Base-by-base conservation (phyloP, 2,113 vertebrate species). In the Anolis carolinensis region DNA sequence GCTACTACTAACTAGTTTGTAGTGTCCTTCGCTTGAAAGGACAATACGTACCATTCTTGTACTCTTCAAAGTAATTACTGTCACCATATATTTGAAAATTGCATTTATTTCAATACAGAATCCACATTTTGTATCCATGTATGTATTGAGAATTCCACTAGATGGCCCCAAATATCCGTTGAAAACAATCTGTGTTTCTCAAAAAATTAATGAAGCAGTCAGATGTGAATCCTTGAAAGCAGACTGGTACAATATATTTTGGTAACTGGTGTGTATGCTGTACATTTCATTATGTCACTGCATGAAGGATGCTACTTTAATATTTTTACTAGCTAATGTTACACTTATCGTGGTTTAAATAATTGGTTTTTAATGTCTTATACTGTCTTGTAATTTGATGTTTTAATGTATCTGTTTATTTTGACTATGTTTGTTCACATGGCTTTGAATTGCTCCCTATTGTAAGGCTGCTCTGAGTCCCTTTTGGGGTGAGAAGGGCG, bases 151-250 rank as follows among this genome's bases (percentile, higher is more conserved):
- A 81, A 2, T 85, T 90, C 95, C 95, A 94, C 96, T 94, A 94
- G 95, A 90, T 95, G 96, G 95, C 95, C 39, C 93, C 93, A 95
- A 89, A 95, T 3, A n/a, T 75, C 93, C 90, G 86, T 44, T 3
- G 21, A 90, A 90, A 0, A 5, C 55, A 81, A 36, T 0, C 3
- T 62, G 79, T 75, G 73, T 87, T 84, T 27, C 3, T 91, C 84
- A 90, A 89, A 86, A 86, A 79, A 88, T 87, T 84, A 86, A 74
- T 88, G 76, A 68, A 90, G 74, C 79, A 88, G 30, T 73, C 86
- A 92, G 93, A 91, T 85, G 89, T 86, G 93, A 92, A 93, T 88
- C 85, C 91, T 79, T 90, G 85, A 89, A 92, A 91, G 48, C 62
- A 91, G 91, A 87, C 87, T 50, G 76, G 39, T 83, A 68, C 70